A percentile compares a stretch with the other conserved stretches of the same genome.
These are phyloP conservation scores for Sphenopsis melanotis DNA, from an alignment of 2,797 vertebrate genomes.

Conservation along the genomic window DNA sequence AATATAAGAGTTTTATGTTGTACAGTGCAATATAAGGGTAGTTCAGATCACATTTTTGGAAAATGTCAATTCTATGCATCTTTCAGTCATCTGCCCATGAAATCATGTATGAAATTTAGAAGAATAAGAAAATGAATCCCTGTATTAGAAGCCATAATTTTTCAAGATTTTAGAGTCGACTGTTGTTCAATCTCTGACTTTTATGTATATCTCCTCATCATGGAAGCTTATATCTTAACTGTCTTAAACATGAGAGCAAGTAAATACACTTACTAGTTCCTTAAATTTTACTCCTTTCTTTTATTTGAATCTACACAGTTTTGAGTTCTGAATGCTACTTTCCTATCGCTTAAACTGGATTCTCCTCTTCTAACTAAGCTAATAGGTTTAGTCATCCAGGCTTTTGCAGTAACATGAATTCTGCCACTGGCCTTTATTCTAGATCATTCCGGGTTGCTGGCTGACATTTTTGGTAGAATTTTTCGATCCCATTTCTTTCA, in stretches of 20 bases:
- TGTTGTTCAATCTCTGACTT: accelerated
- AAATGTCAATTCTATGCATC: not conserved
- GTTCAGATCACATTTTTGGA: not conserved
- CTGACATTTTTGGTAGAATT: not conserved
- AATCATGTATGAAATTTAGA: not conserved
- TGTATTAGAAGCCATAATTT: not conserved
- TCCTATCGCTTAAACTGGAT: not conserved
- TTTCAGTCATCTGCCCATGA: not conserved
- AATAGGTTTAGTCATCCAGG: not conserved
- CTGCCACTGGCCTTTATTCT: not conserved
- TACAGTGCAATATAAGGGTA: not conserved
- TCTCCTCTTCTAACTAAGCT: not conserved
- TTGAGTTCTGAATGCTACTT: not conserved
- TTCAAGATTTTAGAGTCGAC: not conserved
- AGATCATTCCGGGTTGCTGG: not conserved
- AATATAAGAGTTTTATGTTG: not conserved
- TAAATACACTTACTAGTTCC: not conserved
- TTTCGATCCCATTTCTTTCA: not conserved
- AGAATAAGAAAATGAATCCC: not conserved
- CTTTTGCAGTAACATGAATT: not conserved
- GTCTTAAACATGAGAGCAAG: not conserved
- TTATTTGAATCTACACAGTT: not conserved
- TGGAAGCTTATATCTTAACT: not conserved
- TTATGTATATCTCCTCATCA: not conserved
- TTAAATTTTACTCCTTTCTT: not conserved